These are phyloP conservation scores for Chymomyza costata DNA, from an alignment of 1,140 invertebrate species.

Conservation along the genomic window DNA sequence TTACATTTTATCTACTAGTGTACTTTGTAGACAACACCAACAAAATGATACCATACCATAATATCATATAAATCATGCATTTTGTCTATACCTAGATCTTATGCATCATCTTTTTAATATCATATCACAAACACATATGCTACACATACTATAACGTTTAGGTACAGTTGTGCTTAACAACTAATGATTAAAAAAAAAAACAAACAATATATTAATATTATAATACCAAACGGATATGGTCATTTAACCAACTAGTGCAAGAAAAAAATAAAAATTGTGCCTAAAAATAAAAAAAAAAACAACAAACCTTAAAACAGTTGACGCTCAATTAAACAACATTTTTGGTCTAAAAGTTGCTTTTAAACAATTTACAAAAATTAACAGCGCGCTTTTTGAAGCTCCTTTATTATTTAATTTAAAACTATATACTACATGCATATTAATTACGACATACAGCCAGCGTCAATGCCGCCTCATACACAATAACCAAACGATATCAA, in stretches of 20 bases:
- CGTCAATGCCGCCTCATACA: constrained; percentile 39
- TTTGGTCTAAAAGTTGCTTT: constrained; percentile 55
- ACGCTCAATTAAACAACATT: constrained; percentile 32
- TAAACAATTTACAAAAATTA: constrained; percentile 44
- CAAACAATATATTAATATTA: constrained; percentile 47
- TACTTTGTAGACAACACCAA: constrained; percentile 54
- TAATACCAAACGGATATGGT: constrained; percentile 75
- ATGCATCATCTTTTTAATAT: constrained; percentile 46
- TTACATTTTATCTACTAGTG: constrained; percentile 27
- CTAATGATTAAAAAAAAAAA: constrained; percentile 44
- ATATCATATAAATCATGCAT: constrained; percentile 52
- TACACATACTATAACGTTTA: constrained; percentile 40
- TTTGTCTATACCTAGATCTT: constrained; percentile 62
- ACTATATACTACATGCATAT: not conserved
- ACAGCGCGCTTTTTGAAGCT: constrained; percentile 35
- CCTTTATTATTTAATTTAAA: constrained; percentile 24
- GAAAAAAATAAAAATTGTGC: constrained; percentile 47
- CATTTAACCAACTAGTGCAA: constrained; percentile 74
- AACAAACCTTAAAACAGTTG: constrained; percentile 32
- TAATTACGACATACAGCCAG: constrained; percentile 43
- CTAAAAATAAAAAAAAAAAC: constrained; percentile 41
- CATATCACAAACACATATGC: constrained; percentile 21
- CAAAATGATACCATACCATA: constrained; percentile 31
- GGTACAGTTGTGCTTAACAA: constrained; percentile 71
- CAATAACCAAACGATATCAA: constrained; percentile 58